Evolutionary conservation across 2,888 invertebrate species (phyloP), one percentile per base, ranked within the genome.

Genomic region (Eudemis profundana): DNA sequence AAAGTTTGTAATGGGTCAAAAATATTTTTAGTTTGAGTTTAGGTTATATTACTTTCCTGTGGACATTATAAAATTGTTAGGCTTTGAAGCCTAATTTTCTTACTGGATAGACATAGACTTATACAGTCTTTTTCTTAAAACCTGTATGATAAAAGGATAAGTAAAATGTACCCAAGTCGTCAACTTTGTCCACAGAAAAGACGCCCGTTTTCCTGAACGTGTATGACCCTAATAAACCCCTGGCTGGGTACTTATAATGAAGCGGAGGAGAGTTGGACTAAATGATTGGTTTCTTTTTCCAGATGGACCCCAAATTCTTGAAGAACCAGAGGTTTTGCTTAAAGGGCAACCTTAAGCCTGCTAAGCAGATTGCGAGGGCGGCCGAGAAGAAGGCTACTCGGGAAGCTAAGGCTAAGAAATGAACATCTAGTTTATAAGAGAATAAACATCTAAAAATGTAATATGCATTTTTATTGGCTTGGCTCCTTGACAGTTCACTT

Each of bases 271-370:
- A 29, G 14, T 23, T 44, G 1, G 42, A 47, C 21, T 63, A n/a
- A n/a, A 46, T 15, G 17, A 33, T 23, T 49, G 15, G 49, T 15
- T 42, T 59, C 27, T 27, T 15, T 66, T 83, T 93, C 23, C 84
- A 98, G 98, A 97, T 99, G 95, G 99, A 99, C 88, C 95, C 98
- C 50, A 99, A 99, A 90, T 99, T 98, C 93, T 93, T 99, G 87
- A 96, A 95, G 78, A 99, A 99, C 89, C 96, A 98, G 88, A 95
- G 97, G 84, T 99, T 98, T 90, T 97, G 98, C 71, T 97, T 98
- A 87, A 98, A 98, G 87, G 97, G 98, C 79, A 99, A 98, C 90
- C 93, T 97, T 70, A 96, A 96, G 75, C 95, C 96, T 19, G 95
- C 94, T 53, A 95, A 96, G 81, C 96, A 97, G 75, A 79, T 95